These are phyloP conservation scores for Rutpela maculata DNA, from an alignment of 2,888 invertebrate genomes.

Conservation along the genomic window DNA sequence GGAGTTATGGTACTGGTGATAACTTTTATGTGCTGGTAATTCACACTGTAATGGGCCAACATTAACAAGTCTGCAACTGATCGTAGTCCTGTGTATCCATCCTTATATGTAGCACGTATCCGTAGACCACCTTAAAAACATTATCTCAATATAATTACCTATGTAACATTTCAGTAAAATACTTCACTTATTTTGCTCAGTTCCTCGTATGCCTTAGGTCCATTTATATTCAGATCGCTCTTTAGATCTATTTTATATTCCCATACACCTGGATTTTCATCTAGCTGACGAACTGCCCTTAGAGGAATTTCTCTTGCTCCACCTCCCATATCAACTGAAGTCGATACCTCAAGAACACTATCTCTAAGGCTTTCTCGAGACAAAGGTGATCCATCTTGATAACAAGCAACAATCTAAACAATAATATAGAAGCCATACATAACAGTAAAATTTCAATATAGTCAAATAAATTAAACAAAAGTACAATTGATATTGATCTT, in stretches of 20 bases:
- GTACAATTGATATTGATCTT: too few species aligned
- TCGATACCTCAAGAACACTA: slow-evolving; percentile 82
- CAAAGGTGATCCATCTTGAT: slow-evolving; percentile 92
- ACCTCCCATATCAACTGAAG: slow-evolving; percentile 80
- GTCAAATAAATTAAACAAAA: background rate
- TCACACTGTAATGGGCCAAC: slow-evolving; percentile 87
- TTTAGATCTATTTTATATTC: slow-evolving; percentile 87
- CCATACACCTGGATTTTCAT: slow-evolving; percentile 86
- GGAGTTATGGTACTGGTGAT: slow-evolving; percentile 89
- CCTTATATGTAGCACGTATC: slow-evolving; percentile 82
- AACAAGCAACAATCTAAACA: slow-evolving; percentile 87
- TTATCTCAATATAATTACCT: slow-evolving; percentile 20
- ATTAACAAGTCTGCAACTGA: slow-evolving; percentile 83
- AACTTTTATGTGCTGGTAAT: slow-evolving; percentile 89
- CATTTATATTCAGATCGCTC: slow-evolving; percentile 77
- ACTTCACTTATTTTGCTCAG: slow-evolving; percentile 65
- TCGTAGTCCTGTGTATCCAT: slow-evolving; percentile 79
- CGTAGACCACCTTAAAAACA: slow-evolving; percentile 55
- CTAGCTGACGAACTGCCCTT: slow-evolving; percentile 79
- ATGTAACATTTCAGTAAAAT: slow-evolving; percentile 5
- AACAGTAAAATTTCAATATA: too few species aligned
- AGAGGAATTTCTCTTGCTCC: slow-evolving; percentile 81
- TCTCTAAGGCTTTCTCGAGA: slow-evolving; percentile 79
- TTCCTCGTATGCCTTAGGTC: slow-evolving; percentile 65
- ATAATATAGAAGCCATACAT: slow-evolving; percentile 24